phyloP scores from a whole-genome alignment of 2,113 vertebrate species.

The Tetraodon nigroviridis region DNA sequence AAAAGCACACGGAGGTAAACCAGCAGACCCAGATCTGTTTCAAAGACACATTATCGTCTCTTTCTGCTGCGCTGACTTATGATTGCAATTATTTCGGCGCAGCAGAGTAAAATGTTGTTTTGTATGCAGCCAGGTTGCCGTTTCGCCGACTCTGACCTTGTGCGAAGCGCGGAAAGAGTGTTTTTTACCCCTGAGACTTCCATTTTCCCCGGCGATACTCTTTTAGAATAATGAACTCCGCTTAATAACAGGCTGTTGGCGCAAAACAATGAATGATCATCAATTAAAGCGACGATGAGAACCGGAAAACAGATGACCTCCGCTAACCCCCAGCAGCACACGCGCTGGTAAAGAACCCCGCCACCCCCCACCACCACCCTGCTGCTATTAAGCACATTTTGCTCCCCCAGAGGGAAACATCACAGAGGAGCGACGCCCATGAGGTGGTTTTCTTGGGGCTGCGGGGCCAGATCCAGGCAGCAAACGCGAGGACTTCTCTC shows the following conservation, averaged over 20 bases:
- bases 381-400: conserved; percentile 51
- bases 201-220: conserved; percentile 34
- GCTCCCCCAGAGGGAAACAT: conserved; percentile 36
- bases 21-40: neutral
- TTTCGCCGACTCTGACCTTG: conserved; percentile 55
- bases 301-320: conserved; percentile 54
- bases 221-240: conserved; percentile 62
- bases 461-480: conserved; percentile 16
- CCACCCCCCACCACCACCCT: conserved; percentile 11
- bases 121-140: conserved; percentile 15
- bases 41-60: neutral
- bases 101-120: no score
- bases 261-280: conserved; percentile 66
- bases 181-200: conserved; percentile 41
- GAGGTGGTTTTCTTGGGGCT: conserved; percentile 15
- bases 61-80: conserved; percentile 7
- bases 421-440: conserved; percentile 15
- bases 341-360: neutral
- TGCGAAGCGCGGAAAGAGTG: conserved; percentile 42
- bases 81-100: conserved; percentile 2
- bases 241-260: conserved; percentile 57
- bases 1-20: neutral
- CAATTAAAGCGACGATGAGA: conserved; percentile 54
- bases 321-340: conserved; percentile 24
- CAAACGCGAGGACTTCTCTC: neutral